Conservation (phyloP, 1,140 invertebrate species). For the Drosophila bocki region DNA sequence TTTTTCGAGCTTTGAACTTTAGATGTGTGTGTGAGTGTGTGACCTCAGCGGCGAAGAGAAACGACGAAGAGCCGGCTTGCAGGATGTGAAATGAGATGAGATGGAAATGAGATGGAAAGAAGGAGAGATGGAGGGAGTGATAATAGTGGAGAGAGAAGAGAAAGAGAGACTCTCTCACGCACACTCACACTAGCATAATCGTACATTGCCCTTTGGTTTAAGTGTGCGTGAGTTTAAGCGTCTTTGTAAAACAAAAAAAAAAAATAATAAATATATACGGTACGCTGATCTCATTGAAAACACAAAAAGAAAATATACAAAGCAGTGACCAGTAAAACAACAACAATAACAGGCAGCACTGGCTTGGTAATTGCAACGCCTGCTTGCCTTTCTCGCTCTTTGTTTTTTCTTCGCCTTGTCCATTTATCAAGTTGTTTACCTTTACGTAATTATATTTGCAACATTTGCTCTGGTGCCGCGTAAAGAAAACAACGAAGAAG, state of each 20-base stretch:
- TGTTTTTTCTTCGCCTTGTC: conserved; percentile 25
- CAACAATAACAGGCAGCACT: conserved; percentile 7
- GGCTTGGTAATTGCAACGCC: conserved; percentile 8
- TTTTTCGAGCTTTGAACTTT: conserved; percentile 68
- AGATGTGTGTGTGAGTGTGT: conserved; percentile 31
- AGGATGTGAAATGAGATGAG: conserved; percentile 27
- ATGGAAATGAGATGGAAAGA: conserved; percentile 19
- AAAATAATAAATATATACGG: conserved; percentile 15
- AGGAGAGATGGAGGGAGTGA: conserved; percentile 17
- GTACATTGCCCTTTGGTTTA: conserved; percentile 69
- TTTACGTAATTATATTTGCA: conserved; percentile 81
- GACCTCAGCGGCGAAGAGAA: conserved; percentile 44
- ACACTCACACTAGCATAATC: conserved; percentile 60
- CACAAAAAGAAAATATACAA: conserved; percentile 41
- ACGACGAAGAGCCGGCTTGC: conserved; percentile 34
- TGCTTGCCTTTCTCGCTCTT: conserved; percentile 26
- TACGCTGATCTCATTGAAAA: conserved; percentile 78
- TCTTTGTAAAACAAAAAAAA: conserved; percentile 36
- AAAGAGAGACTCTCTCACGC: conserved; percentile 34
- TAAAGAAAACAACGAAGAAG: conserved; percentile 11
- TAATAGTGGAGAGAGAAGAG: conserved; percentile 28
- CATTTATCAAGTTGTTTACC: conserved; percentile 79
- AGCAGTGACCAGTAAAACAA: conserved; percentile 49
- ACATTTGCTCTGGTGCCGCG: conserved; percentile 39
- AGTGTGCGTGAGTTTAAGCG: conserved; percentile 32